phyloP scores from a whole-genome alignment of 30 jellyfish, hydroid and myxozoan species.

The Cassiopea andromeda region DNA sequence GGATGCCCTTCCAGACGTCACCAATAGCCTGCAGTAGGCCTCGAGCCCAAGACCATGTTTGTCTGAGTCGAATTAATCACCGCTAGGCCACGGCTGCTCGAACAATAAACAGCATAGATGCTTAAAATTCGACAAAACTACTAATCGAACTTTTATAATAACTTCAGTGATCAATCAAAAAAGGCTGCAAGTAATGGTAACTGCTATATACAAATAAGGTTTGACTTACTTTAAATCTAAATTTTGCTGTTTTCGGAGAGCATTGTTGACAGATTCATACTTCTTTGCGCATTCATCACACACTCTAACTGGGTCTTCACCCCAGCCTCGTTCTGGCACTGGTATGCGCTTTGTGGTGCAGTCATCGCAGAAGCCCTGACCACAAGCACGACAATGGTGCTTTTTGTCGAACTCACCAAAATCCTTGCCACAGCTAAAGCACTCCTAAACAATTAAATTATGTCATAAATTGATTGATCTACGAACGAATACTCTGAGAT shows the following conservation, averaged over 20 bases:
- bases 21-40: too few species aligned
- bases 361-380: slow-evolving; percentile 92
- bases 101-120: too few species aligned
- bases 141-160: too few species aligned
- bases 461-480: too few species aligned
- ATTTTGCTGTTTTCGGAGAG: slow-evolving; percentile 2
- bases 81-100: too few species aligned
- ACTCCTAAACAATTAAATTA: slow-evolving; percentile 58
- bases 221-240: slow-evolving; percentile 49
- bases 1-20: too few species aligned
- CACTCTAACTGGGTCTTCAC: slow-evolving; percentile 94
- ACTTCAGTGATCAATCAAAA: too few species aligned
- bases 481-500: too few species aligned
- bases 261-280: slow-evolving; percentile 40
- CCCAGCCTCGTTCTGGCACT: slow-evolving; percentile 99
- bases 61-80: too few species aligned
- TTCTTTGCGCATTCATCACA: slow-evolving; percentile 82
- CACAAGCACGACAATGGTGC: slow-evolving; percentile 98
- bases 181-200: not conserved
- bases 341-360: slow-evolving; percentile 93
- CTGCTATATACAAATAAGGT: too few species aligned
- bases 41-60: too few species aligned
- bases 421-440: slow-evolving; percentile 87
- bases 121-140: too few species aligned
- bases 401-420: slow-evolving; percentile 90